Conservation (phyloP, 30 jellyfish, hydroid and myxozoan species). For the Clytia hemisphaerica region DNA sequence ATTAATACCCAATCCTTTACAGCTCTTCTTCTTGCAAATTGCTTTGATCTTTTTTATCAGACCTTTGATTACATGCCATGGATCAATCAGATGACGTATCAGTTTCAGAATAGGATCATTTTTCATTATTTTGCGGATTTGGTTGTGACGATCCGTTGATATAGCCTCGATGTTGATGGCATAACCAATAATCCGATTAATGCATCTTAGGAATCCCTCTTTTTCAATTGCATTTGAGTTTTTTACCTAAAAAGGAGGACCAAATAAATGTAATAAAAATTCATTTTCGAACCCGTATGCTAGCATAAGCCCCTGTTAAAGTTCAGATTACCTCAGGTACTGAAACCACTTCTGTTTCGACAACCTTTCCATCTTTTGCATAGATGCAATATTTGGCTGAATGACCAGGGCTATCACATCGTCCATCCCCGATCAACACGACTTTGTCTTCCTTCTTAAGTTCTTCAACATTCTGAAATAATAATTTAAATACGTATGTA, state of each 20-base stretch:
- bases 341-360: no score
- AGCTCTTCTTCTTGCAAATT: slow-evolving; percentile 4
- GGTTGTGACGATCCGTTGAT: slow-evolving; percentile 25
- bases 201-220: slow-evolving; percentile 25
- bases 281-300: no score
- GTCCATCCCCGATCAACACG: slow-evolving; percentile 32
- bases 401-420: slow-evolving; percentile 26
- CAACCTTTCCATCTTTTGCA: no score
- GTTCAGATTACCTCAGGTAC: no score
- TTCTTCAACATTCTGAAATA: no score
- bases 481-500: no score
- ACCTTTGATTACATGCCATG: slow-evolving; percentile 20
- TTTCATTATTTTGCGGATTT: slow-evolving; percentile 19
- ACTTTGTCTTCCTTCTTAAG: no score
- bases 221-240: slow-evolving; percentile 20
- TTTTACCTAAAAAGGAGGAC: no score
- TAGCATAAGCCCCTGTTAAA: no score
- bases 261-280: no score
- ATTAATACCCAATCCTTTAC: neutral
- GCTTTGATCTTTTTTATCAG: slow-evolving; percentile 7
- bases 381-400: slow-evolving; percentile 26
- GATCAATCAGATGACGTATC: slow-evolving; percentile 29
- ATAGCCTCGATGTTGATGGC: slow-evolving; percentile 10
- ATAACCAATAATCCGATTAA: neutral
- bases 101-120: no score